Evolutionary conservation across 2,888 invertebrate genomes (phyloP), one percentile per base, ranked within the genome.

Genomic region (Pseudococcus longispinus): DNA sequence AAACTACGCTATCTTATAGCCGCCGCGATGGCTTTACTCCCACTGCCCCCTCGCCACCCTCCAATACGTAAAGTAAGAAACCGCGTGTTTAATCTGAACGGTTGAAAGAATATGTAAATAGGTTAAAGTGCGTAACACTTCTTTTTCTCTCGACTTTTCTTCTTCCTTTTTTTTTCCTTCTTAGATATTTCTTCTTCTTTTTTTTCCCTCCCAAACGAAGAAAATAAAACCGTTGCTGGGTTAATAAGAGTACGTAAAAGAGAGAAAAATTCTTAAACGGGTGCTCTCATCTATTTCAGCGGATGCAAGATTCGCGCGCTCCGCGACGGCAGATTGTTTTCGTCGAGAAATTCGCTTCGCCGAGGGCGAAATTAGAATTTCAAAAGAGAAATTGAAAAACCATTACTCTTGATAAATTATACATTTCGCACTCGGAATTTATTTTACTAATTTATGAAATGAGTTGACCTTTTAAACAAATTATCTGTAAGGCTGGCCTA

Each of bases 301-400:
- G 65, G 65, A 26, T 65, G 51, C n/a, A 13, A 65, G 65, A 65
- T 65, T 65, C 65, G 3, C 51, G 37, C 37, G 4, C n/a, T 46
- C 44, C 44, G 13, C 23, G 9, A 26, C 11, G 65, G 65, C 65
- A 15, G 65, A 65, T 65, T 65, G 65, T 65, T 65, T 65, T 65
- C 65, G 65, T 26, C 6, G 13, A 65, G 26, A 65, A 26, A 65
- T 20, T 65, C 23, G 8, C 65, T 26, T 65, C 51, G 6, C 51
- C n/a, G 51, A 13, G 51, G 51, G n/a, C 20, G 18, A 74, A 74
- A 74, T 74, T 74, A 74, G 74, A 74, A 74, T 74, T 74, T 74
- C 74, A 74, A 74, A 74, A 74, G 37, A 74, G 74, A 74, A 74
- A 74, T 74, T 74, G 74, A 74, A 74, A 74, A 74, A 74, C 74